Evolutionary conservation across 2,113 vertebrate genomes (phyloP).

Genomic region (Anhinga rufa): DNA sequence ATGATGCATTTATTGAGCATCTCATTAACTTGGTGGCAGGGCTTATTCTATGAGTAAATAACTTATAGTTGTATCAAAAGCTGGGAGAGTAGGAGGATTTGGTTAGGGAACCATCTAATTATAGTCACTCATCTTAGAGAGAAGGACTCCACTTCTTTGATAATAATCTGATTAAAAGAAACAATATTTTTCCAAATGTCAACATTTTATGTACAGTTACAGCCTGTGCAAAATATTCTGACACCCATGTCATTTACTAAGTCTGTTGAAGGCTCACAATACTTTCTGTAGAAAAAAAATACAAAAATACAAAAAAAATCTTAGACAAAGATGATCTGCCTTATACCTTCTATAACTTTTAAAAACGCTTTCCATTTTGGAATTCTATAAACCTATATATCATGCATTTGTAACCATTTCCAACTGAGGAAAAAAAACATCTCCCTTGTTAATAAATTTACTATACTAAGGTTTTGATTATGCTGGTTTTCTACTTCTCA

Average conservation of each 20-base stretch:
- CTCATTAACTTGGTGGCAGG: neutral
- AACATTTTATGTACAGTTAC: neutral
- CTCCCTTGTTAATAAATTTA: neutral
- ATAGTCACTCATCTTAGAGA: constrained; percentile 9
- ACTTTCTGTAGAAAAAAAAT: neutral
- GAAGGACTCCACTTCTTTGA: constrained; percentile 3
- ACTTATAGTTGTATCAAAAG: neutral
- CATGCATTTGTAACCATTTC: neutral
- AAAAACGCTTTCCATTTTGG: neutral
- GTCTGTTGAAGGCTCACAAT: neutral
- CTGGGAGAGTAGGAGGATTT: neutral
- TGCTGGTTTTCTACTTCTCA: neutral
- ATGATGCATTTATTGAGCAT: constrained; percentile 51
- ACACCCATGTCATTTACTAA: neutral
- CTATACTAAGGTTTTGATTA: neutral
- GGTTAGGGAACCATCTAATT: constrained; percentile 33
- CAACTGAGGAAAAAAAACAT: neutral
- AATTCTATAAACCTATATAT: neutral
- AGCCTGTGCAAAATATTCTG: neutral
- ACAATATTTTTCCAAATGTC: constrained; percentile 13
- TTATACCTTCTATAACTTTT: neutral
- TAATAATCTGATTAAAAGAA: constrained; percentile 43
- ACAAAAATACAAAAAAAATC: neutral
- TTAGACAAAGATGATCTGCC: neutral
- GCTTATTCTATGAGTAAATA: constrained; percentile 42